phyloP scores from a whole-genome alignment of 2,113 vertebrate genomes.

The Sapajus apella region DNA sequence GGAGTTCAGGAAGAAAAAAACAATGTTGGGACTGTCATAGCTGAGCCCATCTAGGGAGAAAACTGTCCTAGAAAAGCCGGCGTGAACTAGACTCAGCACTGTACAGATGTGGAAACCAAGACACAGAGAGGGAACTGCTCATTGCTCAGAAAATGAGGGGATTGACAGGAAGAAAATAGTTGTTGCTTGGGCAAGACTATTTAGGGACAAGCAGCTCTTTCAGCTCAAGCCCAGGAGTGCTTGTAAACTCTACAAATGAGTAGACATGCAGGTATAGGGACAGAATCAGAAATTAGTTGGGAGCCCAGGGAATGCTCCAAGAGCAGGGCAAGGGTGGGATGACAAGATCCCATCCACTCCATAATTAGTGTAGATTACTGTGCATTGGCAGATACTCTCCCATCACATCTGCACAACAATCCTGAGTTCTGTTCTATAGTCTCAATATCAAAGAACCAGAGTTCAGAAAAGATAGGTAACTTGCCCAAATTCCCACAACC shows the following conservation, averaged over 20 bases:
- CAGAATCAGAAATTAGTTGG: not conserved
- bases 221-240: not conserved
- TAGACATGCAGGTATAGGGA: accelerated
- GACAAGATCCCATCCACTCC: not conserved
- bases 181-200: not conserved
- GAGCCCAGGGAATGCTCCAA: not conserved
- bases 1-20: not conserved
- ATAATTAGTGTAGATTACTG: not conserved
- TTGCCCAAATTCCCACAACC: not conserved
- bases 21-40: accelerated
- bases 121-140: not conserved
- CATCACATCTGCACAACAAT: not conserved
- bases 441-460: not conserved
- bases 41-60: not conserved
- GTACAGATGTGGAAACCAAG: not conserved
- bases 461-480: not conserved
- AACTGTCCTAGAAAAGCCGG: not conserved
- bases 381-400: accelerated
- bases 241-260: not conserved
- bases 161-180: not conserved
- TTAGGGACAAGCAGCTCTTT: not conserved
- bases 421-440: not conserved
- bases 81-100: not conserved
- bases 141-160: not conserved
- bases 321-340: not conserved